These are phyloP conservation scores for Harmothoe impar DNA, from an alignment of 2,888 invertebrate genomes.

Conservation along the genomic window DNA sequence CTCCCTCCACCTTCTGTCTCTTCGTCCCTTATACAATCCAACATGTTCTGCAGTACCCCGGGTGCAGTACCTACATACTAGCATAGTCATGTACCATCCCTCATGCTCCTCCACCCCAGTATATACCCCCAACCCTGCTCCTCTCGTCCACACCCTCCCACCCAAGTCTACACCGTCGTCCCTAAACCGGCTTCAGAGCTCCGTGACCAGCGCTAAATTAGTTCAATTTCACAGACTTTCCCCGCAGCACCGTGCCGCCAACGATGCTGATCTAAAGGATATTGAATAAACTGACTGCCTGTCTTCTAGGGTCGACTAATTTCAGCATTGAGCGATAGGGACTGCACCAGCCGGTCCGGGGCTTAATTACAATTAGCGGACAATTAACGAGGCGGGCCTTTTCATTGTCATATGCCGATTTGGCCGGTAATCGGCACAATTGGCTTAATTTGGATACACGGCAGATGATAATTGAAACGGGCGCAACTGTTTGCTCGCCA, in stretches of 20 bases:
- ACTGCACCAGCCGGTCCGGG: conserved; percentile 29
- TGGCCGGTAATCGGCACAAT: conserved; percentile 42
- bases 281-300: conserved; percentile 53
- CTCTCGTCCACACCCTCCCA: not conserved
- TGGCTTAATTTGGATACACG: conserved; percentile 63
- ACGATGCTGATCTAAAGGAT: conserved; percentile 54
- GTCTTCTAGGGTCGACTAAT: conserved; percentile 58
- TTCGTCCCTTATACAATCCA: no score
- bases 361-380: conserved; percentile 63
- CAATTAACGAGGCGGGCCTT: conserved; percentile 61
- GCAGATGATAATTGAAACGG: conserved; percentile 46
- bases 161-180: not conserved
- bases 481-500: conserved; percentile 54
- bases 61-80: no score
- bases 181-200: not conserved
- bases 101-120: not conserved
- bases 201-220: conserved; percentile 45
- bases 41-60: no score
- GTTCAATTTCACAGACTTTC: conserved; percentile 56
- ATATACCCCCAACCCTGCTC: not conserved
- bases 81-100: not conserved
- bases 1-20: no score
- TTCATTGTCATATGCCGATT: conserved; percentile 46
- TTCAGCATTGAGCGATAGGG: conserved; percentile 49
- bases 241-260: not conserved